Evolutionary conservation across 1,140 invertebrate species (phyloP).

Genomic region (Microplitis demolitor): DNA sequence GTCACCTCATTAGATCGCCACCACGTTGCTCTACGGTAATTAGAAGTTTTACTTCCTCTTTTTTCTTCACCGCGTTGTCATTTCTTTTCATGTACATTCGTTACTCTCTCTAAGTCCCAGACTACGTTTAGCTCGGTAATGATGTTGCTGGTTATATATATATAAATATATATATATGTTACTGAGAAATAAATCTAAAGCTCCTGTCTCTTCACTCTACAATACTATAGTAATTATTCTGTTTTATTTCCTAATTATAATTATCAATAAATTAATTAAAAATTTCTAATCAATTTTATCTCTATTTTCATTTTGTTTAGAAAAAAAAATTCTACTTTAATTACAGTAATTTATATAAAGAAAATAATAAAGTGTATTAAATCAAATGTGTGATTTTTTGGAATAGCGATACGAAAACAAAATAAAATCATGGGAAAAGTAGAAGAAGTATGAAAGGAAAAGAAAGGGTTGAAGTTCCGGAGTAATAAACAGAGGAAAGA

Average conservation of each 20-base stretch:
- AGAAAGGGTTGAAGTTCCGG: constrained; percentile 35
- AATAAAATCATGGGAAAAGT: background rate
- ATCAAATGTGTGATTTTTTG: background rate
- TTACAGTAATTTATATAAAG: no score
- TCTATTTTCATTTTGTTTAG: no score
- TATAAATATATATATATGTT: background rate
- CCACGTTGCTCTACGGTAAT: constrained; percentile 51
- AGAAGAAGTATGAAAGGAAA: no score
- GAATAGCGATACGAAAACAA: background rate
- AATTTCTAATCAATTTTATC: no score
- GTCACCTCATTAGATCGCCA: constrained; percentile 54
- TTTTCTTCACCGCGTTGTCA: background rate
- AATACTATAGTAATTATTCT: background rate
- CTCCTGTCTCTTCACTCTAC: no score
- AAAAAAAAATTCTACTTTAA: no score
- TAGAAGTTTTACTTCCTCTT: constrained; percentile 52
- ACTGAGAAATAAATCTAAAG: no score
- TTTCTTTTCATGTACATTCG: background rate
- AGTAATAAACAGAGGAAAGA: constrained; percentile 35
- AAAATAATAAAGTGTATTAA: no score
- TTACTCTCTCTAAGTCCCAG: background rate
- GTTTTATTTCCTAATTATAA: background rate
- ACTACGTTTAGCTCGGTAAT: constrained; percentile 38
- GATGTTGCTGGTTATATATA: constrained; percentile 36
- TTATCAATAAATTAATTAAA: no score